Base-by-base conservation (phyloP, 2,113 vertebrate species). In the Barnardius zonarius region DNA sequence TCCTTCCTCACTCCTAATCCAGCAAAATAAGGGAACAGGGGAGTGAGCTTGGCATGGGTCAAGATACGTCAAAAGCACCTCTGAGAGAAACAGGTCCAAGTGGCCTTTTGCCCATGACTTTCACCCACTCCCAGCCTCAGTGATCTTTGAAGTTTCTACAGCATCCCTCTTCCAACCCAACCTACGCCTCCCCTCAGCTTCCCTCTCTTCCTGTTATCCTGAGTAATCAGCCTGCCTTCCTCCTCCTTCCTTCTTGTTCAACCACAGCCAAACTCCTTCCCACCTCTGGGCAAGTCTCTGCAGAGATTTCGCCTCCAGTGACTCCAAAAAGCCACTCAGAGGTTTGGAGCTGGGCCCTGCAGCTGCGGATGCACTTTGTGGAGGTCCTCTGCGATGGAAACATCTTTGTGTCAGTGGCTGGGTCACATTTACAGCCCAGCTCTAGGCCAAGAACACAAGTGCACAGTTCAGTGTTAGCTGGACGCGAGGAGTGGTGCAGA, bases 341-440 rank as follows among this genome's bases (percentile, higher is more conserved):
- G 3, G 17, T 52, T 16, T 83, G 72, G 80, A 82, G 63, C 30
- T 3, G 48, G 19, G 90, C 84, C 84, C 55, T 10, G 39, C 18
- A 31, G 25, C 25, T 84, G 72, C 3, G 2, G 69, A 72, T 13
- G 31, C 10, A 4, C 52, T 61, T 7, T 9, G 25, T 7, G 35
- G 22, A 73, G 8, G 20, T 46, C 74, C 43, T 46, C 9, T 24
- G 57, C 44, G 54, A 59, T 7, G 37, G 35, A 61, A 86, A 80
- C 4, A 4, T 1, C 52, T 43, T 10, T 49, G 41, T 0, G 27
- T 1, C 0, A 1, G 31, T 7, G 23, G 2, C 17, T 16, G 35
- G 19, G 67, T 27, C 82, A 57, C 37, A 10, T 55, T 54, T n/a
- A 28, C 6, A 64, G 49, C 30, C 2, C 5, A 43, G n/a, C 10